phyloP scores from a whole-genome alignment of 2,888 invertebrate genomes.

The Aphodius granarius region DNA sequence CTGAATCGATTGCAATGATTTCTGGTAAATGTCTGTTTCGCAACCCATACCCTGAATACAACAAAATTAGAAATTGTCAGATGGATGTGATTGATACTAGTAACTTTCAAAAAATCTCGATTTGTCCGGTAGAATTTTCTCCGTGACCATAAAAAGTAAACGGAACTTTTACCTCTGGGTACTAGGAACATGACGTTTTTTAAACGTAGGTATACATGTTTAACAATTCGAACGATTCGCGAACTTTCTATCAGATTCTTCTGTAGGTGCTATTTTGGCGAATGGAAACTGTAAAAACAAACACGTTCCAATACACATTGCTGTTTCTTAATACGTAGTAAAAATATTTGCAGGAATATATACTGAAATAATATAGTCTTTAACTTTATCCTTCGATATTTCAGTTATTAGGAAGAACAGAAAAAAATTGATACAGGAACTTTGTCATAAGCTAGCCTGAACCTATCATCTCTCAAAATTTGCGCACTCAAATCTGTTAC shows the following conservation, averaged over 20 bases:
- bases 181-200: not conserved
- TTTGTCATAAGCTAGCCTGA: too few species aligned
- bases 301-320: not conserved
- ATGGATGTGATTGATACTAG: not conserved
- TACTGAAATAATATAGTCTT: too few species aligned
- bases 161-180: not conserved
- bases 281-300: not conserved
- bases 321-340: not conserved
- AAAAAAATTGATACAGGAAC: not conserved
- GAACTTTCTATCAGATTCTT: not conserved
- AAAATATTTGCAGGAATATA: not conserved
- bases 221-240: not conserved
- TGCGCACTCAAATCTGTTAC: too few species aligned
- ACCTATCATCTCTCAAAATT: too few species aligned
- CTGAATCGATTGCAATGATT: too few species aligned
- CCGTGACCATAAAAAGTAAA: not conserved
- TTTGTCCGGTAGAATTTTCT: not conserved
- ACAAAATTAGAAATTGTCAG: too few species aligned
- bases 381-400: too few species aligned
- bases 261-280: not conserved
- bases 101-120: not conserved
- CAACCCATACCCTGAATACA: too few species aligned
- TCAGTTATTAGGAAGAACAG: not conserved
- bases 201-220: not conserved
- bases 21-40: too few species aligned